Conservation (phyloP, 2,888 invertebrate genomes). For the Drosophila nigritarsus region DNA sequence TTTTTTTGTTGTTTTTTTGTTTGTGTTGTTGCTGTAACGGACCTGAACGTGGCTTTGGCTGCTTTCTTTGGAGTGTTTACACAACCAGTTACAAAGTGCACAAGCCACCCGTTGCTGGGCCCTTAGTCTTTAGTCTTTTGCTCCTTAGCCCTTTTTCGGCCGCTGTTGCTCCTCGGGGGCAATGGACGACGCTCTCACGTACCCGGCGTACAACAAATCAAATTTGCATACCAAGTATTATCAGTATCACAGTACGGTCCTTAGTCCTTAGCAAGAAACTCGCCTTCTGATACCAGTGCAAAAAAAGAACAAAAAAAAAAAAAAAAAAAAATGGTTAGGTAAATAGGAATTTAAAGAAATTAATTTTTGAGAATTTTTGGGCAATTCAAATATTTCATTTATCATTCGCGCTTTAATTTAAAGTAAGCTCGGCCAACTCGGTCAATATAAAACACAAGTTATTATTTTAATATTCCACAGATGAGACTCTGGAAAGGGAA, state of each 20-base stretch:
- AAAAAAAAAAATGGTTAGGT: background rate
- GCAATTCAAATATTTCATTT: background rate
- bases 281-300: constrained; percentile 16
- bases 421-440: background rate
- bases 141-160: constrained; percentile 23
- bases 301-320: background rate
- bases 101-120: constrained; percentile 56
- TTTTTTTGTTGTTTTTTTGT: constrained; percentile 1
- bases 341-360: constrained; percentile 10
- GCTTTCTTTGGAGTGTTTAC: constrained; percentile 79
- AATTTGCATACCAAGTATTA: constrained; percentile 84
- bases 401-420: background rate
- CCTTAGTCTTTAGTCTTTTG: constrained; percentile 35
- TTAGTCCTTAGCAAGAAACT: constrained; percentile 20
- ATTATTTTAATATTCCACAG: background rate
- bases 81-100: constrained; percentile 83
- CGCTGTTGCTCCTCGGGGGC: constrained; percentile 40
- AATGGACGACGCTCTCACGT: constrained; percentile 65
- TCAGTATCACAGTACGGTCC: constrained; percentile 64
- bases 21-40: constrained; percentile 34
- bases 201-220: constrained; percentile 79
- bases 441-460: background rate
- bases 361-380: constrained; percentile 1
- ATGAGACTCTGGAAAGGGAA: background rate
- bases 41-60: constrained; percentile 42